Evolutionary conservation across 1,140 invertebrate genomes (phyloP), one percentile per base, ranked within the genome.

Genomic region (Pseudomyrmex dendroicus): DNA sequence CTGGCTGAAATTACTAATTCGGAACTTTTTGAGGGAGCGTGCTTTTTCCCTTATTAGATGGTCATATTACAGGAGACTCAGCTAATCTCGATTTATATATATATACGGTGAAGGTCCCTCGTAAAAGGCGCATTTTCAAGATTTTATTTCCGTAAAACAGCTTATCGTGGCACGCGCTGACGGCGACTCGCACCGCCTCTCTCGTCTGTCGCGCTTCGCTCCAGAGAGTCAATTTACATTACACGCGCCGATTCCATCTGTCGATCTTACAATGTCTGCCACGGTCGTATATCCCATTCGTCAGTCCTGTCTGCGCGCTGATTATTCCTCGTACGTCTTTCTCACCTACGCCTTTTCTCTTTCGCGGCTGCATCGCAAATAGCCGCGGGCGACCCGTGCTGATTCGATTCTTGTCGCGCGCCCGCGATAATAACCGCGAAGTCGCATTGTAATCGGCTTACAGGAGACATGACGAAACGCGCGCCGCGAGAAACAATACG

Each of bases 201-300:
- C 57, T 61, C 35, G 35, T 35, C 35, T 35, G 35, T 35, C 35
- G 35, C 35, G 35, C 17, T 61, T 13, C 25, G 52, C 22, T 25
- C 44, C 35, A 73, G 73, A 84, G 84, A 87, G 83, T 88, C 87
- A 88, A 88, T 88, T 88, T 88, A 88, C 87, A 88, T 88, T 88
- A 88, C 87, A 88, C 86, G 80, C 86, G 76, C 74, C 87, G 87
- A 88, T 88, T 88, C 86, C 83, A 88, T 88, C 87, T 88, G 88
- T 88, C 87, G 87, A 88, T 88, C 87, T 88, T 88, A 83, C 86
- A 88, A 85, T 76, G 87, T 88, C 87, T 88, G 85, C 73, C 62
- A 74, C 59, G 73, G 20, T 76, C 83, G 83, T 66, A 35, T 35
- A 70, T 70, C 86, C 84, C 87, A 88, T 88, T 88, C 87, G 87